These are phyloP conservation scores for Notarius lentiginosus DNA, from an alignment of 2,113 vertebrate genomes.

Conservation along the genomic window DNA sequence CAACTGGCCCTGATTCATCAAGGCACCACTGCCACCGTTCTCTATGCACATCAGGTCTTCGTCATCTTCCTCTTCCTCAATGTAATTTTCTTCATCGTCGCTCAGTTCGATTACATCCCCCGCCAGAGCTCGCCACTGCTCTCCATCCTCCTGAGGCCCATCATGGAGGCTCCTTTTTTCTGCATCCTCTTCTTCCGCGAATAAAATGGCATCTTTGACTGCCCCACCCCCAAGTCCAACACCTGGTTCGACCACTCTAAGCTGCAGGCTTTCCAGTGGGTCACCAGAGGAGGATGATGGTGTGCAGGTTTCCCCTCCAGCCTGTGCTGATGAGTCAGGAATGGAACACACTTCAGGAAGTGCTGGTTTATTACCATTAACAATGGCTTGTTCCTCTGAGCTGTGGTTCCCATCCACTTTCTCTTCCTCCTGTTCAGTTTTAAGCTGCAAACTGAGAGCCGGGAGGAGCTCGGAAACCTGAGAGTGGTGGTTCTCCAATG, in stretches of 20 bases:
- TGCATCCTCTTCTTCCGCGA: conserved; percentile 60
- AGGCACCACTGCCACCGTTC: conserved; percentile 60
- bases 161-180: conserved; percentile 72
- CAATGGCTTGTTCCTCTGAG: conserved; percentile 37
- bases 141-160: conserved; percentile 66
- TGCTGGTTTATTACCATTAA: conserved; percentile 39
- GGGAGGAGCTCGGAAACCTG: conserved; percentile 43
- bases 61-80: conserved; percentile 82
- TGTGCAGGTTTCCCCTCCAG: conserved; percentile 52
- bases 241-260: conserved; percentile 45
- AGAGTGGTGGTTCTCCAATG: conserved; percentile 21
- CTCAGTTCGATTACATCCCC: conserved; percentile 94
- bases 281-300: conserved; percentile 61
- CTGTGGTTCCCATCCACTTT: conserved; percentile 35
- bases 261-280: conserved; percentile 54
- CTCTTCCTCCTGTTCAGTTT: conserved; percentile 63
- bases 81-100: conserved; percentile 83
- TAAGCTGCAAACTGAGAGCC: conserved; percentile 58
- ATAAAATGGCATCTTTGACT: conserved; percentile 63
- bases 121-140: conserved; percentile 78
- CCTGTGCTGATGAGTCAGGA: conserved; percentile 61
- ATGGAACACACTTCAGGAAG: conserved; percentile 55
- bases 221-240: conserved; percentile 19
- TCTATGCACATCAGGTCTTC: conserved; percentile 87
- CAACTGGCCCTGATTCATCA: conserved; percentile 64